Percentiles rank a stretch among this genome's conserved stretches.
These are phyloP conservation scores for Pristiophorus japonicus DNA, from an alignment of 2,113 vertebrate genomes.

Conservation along the genomic window DNA sequence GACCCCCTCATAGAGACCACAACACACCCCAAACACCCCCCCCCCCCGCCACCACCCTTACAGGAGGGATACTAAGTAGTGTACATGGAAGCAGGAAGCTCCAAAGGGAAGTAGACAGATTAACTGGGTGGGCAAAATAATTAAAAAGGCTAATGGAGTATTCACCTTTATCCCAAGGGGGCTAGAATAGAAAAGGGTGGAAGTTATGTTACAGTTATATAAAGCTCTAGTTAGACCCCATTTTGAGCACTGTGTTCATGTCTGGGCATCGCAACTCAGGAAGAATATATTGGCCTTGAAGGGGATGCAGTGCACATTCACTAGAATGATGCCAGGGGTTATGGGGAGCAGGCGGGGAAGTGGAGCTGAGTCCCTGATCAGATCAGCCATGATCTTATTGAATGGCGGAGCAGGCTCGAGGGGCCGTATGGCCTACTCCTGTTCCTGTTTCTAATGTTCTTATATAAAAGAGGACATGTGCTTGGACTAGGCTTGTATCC, in stretches of 20 bases:
- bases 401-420: no score
- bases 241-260: background rate
- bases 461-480: no score
- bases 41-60: no score
- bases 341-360: background rate
- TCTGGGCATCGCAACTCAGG: background rate
- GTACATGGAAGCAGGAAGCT: background rate
- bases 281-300: background rate
- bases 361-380: no score
- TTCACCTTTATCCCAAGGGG: background rate
- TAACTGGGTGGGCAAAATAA: background rate
- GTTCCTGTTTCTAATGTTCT: no score
- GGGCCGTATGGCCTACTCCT: no score
- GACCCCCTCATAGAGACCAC: no score
- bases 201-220: background rate
- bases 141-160: background rate
- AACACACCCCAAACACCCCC: no score
- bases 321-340: background rate
- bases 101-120: background rate
- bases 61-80: background rate
- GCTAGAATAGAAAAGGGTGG: background rate
- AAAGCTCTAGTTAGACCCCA: background rate
- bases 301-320: background rate
- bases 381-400: no score
- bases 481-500: background rate